Conservation (phyloP, 1,140 invertebrate genomes). For the Drosophila santomea region DNA sequence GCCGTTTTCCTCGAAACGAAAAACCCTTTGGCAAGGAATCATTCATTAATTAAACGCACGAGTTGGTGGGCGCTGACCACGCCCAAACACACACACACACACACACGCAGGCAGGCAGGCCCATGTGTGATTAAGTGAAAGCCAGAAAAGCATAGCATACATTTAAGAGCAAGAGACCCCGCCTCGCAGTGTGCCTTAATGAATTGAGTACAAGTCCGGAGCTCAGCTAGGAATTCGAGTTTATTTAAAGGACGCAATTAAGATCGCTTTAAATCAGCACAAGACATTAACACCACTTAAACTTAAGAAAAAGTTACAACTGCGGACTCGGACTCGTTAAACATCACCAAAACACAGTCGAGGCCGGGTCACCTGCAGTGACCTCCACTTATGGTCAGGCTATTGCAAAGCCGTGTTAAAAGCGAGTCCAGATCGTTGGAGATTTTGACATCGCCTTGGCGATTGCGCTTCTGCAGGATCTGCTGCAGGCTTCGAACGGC, state of each 20-base stretch:
- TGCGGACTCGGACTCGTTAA: conserved; percentile 16
- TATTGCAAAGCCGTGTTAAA: conserved; percentile 1
- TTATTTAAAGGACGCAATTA: conserved; percentile 12
- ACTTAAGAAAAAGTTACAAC: neutral
- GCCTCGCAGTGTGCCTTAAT: conserved; percentile 2
- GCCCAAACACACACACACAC: conserved; percentile 3
- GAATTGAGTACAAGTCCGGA: conserved; percentile 20
- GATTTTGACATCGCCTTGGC: neutral
- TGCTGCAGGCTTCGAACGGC: conserved; percentile 44
- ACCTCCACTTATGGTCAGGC: neutral
- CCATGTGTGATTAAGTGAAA: conserved; percentile 22
- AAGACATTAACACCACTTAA: neutral
- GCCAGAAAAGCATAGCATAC: conserved; percentile 1
- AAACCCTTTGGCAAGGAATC: conserved; percentile 1
- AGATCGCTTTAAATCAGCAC: neutral
- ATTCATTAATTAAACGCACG: conserved; percentile 46
- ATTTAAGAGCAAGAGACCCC: neutral
- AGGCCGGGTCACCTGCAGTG: neutral
- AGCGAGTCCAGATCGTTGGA: conserved; percentile 7
- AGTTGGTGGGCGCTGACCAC: conserved; percentile 23
- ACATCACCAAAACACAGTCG: neutral
- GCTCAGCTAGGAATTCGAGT: neutral
- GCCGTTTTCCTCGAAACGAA: neutral
- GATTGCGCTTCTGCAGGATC: conserved; percentile 3
- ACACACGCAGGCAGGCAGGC: neutral